Conservation (phyloP, 2,113 vertebrate species). For the Nerophis lumbriciformis region DNA sequence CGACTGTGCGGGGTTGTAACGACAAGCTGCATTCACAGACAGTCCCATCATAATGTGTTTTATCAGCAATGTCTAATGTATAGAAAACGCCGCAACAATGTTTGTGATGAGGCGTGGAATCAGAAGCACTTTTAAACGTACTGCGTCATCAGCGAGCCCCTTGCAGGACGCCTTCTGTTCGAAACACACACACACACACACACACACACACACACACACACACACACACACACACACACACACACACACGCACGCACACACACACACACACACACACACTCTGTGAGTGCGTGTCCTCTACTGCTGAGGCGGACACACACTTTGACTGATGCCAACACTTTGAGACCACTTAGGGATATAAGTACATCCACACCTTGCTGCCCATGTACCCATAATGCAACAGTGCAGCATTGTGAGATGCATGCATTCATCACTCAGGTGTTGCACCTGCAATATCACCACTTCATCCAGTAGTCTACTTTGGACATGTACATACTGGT, state of each 20-base stretch:
- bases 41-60: too few species aligned
- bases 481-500: too few species aligned
- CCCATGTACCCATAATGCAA: background rate
- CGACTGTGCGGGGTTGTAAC: too few species aligned
- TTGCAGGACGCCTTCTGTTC: too few species aligned
- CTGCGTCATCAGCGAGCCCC: too few species aligned
- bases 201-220: background rate
- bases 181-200: background rate
- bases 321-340: slow-evolving; percentile 48
- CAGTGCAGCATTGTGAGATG: slow-evolving; percentile 1
- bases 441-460: too few species aligned
- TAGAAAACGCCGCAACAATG: too few species aligned
- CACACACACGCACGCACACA: background rate
- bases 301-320: slow-evolving; percentile 41
- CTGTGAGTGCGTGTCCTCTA: slow-evolving; percentile 13
- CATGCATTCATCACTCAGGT: background rate
- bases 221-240: background rate
- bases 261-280: background rate
- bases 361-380: slow-evolving; percentile 24
- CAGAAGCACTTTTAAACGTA: too few species aligned
- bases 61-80: too few species aligned
- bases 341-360: slow-evolving; percentile 58
- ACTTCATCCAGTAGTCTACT: background rate
- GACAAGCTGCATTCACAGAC: too few species aligned
- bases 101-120: too few species aligned